These are phyloP conservation scores for Episyrphus balteatus DNA, from an alignment of 1,140 invertebrate species.

Conservation along the genomic window DNA sequence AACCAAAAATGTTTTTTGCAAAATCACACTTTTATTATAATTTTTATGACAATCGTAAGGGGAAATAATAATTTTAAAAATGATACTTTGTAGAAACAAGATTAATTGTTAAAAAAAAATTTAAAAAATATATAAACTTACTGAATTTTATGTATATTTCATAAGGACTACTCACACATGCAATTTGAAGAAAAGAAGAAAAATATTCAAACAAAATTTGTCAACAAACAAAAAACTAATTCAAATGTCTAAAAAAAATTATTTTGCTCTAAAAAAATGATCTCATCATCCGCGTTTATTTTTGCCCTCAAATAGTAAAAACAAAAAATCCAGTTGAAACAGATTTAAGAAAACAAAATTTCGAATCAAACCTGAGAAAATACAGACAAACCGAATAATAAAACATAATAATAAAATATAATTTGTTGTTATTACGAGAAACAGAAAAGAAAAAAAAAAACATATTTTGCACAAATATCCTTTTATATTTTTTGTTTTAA, in stretches of 20 bases:
- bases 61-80: no score
- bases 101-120: neutral
- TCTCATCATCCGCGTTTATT: constrained; percentile 38
- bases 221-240: neutral
- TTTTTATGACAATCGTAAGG: no score
- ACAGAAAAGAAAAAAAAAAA: no score
- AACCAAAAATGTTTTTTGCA: no score
- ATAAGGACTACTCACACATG: neutral
- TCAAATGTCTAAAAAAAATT: neutral
- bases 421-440: neutral
- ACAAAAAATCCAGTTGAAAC: neutral
- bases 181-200: neutral
- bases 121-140: neutral
- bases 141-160: neutral
- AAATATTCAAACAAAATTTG: neutral
- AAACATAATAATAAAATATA: neutral
- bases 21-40: no score
- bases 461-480: no score
- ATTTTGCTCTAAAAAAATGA: constrained; percentile 14
- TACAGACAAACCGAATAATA: neutral
- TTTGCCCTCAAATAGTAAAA: constrained; percentile 19
- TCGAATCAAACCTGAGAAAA: neutral
- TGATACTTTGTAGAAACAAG: neutral
- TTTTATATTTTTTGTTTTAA: no score
- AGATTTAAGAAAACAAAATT: neutral